These are phyloP conservation scores for Dendrophyllia cribrosa DNA, from an alignment of 64 coral and sea anemone species.

Conservation along the genomic window DNA sequence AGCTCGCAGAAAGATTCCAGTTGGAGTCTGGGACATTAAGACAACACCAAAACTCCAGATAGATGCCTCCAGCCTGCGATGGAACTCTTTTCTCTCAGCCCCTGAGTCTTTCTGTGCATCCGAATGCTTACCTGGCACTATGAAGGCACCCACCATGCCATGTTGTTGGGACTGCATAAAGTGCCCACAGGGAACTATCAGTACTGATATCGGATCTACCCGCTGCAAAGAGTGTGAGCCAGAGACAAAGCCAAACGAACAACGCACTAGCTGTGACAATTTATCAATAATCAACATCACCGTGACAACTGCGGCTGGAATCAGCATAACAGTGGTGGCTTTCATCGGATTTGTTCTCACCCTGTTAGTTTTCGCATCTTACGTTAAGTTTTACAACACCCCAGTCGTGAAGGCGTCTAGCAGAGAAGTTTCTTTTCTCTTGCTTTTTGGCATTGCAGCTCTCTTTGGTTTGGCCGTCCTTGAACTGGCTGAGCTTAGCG, in stretches of 20 bases:
- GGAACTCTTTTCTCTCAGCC: constrained; percentile 16
- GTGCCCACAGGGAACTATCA: constrained; percentile 57
- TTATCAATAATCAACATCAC: constrained; percentile 46
- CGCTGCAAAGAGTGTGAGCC: constrained; percentile 50
- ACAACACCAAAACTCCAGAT: constrained; percentile 28
- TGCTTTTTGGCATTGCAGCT: no score
- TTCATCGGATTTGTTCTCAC: no score
- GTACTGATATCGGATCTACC: constrained; percentile 23
- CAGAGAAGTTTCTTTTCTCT: no score
- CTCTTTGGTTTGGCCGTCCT: no score
- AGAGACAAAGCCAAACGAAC: constrained; percentile 36
- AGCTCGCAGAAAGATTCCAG: background rate
- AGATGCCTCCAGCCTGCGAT: constrained; percentile 6
- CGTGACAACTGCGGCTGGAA: background rate
- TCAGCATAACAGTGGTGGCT: no score
- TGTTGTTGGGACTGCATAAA: constrained; percentile 79
- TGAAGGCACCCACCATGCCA: constrained; percentile 30
- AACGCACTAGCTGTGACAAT: constrained; percentile 48
- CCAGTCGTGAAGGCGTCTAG: no score
- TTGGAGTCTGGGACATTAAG: constrained; percentile 39
- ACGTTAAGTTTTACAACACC: no score
- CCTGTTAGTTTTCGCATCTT: no score
- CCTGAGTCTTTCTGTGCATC: constrained; percentile 56
- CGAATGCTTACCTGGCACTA: constrained; percentile 50
- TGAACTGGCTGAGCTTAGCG: constrained; percentile 52